Evolutionary conservation across 2,113 vertebrate genomes (phyloP), one percentile per base, ranked within the genome.

Genomic region (Gracilinanus agilis): DNA sequence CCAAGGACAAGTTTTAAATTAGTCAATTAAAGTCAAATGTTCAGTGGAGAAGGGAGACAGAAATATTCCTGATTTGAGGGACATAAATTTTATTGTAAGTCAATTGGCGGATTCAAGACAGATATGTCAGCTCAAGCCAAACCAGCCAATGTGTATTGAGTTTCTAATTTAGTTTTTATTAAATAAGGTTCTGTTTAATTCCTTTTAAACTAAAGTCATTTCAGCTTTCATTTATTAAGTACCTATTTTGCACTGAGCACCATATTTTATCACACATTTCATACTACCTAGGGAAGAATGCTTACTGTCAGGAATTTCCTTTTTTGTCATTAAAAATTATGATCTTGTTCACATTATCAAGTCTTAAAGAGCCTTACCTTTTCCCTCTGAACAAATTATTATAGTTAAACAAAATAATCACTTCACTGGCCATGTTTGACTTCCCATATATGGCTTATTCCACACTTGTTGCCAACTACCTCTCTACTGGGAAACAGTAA

Each of bases 21-120:
- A 98, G 96, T 97, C 98, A 98, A 97, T 98, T 98, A 98, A 98
- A 98, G 93, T 75, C 97, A 97, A 98, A 98, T 97, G 93, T 92
- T 97, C 97, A 97, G 93, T 96, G 97, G 96, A 97, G 95, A 97
- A 92, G 94, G 98, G 94, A 90, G 53, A 55, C 96, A 95, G 96
- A 98, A 95, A 96, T 96, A 94, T 93, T 93, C 95, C 93, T 97
- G 92, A 95, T 97, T 97, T 97, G 92, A 97, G 92, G 88, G 90
- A 75, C 55, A 90, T 29, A 5, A 40, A 83, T 94, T 95, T 91
- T 67, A 29, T 16, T 27, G 13, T 8, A 0, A 93, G 34, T 83
- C 93, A 96, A 44, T 94, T 96, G 55, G 29, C 94, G 53, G 44
- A 94, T 96, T 97, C 93, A 90, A 94, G 92, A 96, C 93, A 91